Percentiles rank a stretch among this genome's conserved stretches.
Evolutionary conservation across 2,888 invertebrate species (phyloP).

Genomic region (Agrotis puta): DNA sequence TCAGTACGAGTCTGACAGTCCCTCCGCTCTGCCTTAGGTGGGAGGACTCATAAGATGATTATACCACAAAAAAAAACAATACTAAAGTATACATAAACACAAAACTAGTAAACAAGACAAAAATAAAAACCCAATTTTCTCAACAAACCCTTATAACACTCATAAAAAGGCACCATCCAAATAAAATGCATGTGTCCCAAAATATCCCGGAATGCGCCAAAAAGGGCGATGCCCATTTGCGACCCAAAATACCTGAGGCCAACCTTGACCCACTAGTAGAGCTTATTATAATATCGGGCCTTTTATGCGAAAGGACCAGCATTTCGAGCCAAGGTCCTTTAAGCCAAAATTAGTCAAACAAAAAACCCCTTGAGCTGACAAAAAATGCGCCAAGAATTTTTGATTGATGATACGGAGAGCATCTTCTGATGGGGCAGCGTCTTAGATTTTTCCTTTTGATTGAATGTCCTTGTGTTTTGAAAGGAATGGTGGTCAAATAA

Average conservation of each 20-base stretch:
- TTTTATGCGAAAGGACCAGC: conserved; percentile 68
- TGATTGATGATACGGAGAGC: conserved; percentile 57
- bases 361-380: conserved; percentile 37
- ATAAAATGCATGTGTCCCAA: conserved; percentile 48
- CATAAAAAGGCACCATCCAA: conserved; percentile 12
- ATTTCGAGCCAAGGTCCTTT: conserved; percentile 67
- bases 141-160: background rate
- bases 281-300: conserved; percentile 67
- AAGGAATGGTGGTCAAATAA: background rate
- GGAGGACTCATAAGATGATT: too few relatives aligned
- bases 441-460: conserved; percentile 19
- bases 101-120: background rate
- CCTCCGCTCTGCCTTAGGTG: too few relatives aligned
- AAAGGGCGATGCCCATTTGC: conserved; percentile 42
- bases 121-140: conserved; percentile 30
- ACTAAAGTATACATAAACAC: too few relatives aligned
- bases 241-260: conserved; percentile 67
- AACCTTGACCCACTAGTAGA: conserved; percentile 74
- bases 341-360: conserved; percentile 73
- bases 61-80: too few relatives aligned
- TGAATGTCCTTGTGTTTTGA: conserved; percentile 3
- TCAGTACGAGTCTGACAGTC: too few relatives aligned
- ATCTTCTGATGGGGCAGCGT: conserved; percentile 4
- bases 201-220: conserved; percentile 49
- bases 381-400: conserved; percentile 63